Base-by-base conservation (phyloP, 2,797 vertebrate species). In the Betta splendens region DNA sequence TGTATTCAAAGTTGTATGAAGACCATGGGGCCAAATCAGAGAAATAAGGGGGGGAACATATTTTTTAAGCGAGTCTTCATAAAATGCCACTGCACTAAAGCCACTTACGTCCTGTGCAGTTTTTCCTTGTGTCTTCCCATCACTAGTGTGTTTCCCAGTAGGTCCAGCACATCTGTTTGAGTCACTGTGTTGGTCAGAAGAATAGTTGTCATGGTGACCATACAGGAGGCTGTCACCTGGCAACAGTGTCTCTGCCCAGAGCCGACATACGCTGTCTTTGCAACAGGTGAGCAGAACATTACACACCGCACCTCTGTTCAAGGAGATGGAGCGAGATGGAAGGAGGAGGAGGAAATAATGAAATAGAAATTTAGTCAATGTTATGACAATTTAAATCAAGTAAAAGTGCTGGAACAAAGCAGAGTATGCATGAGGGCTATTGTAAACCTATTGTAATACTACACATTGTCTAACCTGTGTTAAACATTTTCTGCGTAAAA, bases 241-340 rank as follows among this genome's bases (percentile, higher is more conserved):
- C 87, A 99, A 91, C 80, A 99, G 87, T 1, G 97, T 99, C 87
- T 99, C 97, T 64, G 95, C 94, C 97, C 98, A 99, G 23, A 99
- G 92, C 16, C 97, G 95, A 86, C 98, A 99, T 48, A 99, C 94
- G 7, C 94, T 98, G 92, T 99, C 98, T 85, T 98, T 99, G 85
- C 97, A 99, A 91, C 95, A 97, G 68, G 97, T 99, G 81, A 99
- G 90, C 29, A 99, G 86, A 36, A 98, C 97, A 49, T 95, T 98
- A 85, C 98, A 98, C 55, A 98, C 95, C 31, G 93, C 93, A 72
- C 94, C 93, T 67, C 98, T 99, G 88, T 51, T 26, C 29, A 77
- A 80, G 72, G 70, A 71, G 9, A 57, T 8, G 32, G 8, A 15
- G 16, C 23, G 18, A 51, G 40, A 46, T 10, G 10, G 32, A 31